Evolutionary conservation across 1,140 invertebrate species (phyloP).

Genomic region (Brachionus angularis): DNA sequence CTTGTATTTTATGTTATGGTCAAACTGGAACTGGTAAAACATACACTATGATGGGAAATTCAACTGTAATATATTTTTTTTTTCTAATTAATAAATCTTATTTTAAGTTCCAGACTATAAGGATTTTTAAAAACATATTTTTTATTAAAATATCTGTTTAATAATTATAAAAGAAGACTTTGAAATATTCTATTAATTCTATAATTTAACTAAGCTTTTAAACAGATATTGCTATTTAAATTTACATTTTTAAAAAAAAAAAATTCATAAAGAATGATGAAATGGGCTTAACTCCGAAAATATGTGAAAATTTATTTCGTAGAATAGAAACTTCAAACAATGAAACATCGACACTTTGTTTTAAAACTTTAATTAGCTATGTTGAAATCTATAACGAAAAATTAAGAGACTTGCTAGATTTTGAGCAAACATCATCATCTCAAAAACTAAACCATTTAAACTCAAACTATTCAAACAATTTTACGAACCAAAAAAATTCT

Average conservation of each 20-base stretch:
- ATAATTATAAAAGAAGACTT: no score
- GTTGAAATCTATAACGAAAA: constrained; percentile 86
- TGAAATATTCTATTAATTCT: no score
- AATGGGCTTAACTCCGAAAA: constrained; percentile 75
- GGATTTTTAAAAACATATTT: no score
- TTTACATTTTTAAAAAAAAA: background rate
- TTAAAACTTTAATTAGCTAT: constrained; percentile 52
- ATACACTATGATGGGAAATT: constrained; percentile 55
- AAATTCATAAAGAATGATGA: constrained; percentile 18
- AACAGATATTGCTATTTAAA: no score
- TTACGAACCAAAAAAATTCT: constrained; percentile 53
- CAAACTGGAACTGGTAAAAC: constrained; percentile 64
- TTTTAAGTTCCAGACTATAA: no score
- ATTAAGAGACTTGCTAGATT: constrained; percentile 68
- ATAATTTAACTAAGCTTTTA: no score
- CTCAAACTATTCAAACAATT: background rate
- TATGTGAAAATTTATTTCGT: constrained; percentile 75
- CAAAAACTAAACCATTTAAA: no score
- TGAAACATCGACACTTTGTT: constrained; percentile 22
- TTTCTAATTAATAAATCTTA: no score
- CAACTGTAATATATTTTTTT: constrained; percentile 2
- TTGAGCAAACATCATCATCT: background rate
- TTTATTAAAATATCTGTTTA: no score
- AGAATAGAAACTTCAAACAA: constrained; percentile 54
- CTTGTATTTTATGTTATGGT: constrained; percentile 64